These are phyloP conservation scores for Bombus fervidus DNA, from an alignment of 1,140 invertebrate genomes.

Conservation along the genomic window DNA sequence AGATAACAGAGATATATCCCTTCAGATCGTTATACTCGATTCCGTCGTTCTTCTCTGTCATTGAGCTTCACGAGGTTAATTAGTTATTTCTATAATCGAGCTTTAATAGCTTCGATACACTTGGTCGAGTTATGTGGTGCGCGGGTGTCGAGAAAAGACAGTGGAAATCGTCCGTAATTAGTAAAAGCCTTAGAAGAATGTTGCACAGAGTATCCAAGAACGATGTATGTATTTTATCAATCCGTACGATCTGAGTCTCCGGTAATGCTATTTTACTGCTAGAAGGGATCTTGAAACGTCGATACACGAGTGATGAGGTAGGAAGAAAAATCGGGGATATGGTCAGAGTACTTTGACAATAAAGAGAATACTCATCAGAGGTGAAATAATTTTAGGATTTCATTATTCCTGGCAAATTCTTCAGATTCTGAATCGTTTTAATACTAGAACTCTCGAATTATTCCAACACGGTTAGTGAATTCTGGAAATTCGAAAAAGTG, in stretches of 20 bases:
- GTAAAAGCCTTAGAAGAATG: too few relatives aligned
- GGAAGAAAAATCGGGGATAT: background rate
- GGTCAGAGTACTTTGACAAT: background rate
- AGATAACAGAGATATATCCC: background rate
- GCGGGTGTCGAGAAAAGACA: conserved; percentile 24
- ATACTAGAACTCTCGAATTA: background rate
- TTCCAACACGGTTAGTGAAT: background rate
- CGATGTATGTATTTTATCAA: background rate
- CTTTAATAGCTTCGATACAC: background rate
- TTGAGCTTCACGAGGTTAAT: background rate
- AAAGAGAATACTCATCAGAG: background rate
- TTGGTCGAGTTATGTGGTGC: conserved; percentile 33
- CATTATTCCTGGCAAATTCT: background rate
- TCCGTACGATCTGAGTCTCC: background rate
- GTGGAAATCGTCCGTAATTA: conserved; percentile 6
- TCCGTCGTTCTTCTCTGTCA: background rate
- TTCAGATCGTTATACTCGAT: background rate
- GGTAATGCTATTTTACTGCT: background rate
- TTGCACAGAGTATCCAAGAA: background rate
- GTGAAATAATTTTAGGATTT: background rate
- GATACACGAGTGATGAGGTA: background rate
- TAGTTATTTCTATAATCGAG: background rate
- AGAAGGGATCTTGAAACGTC: background rate
- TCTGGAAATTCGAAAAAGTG: background rate
- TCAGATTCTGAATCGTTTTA: background rate